Percentiles rank a stretch among this genome's conserved stretches.
These are phyloP conservation scores for Ochropleura plecta DNA, from an alignment of 2,888 invertebrate species.

Conservation along the genomic window DNA sequence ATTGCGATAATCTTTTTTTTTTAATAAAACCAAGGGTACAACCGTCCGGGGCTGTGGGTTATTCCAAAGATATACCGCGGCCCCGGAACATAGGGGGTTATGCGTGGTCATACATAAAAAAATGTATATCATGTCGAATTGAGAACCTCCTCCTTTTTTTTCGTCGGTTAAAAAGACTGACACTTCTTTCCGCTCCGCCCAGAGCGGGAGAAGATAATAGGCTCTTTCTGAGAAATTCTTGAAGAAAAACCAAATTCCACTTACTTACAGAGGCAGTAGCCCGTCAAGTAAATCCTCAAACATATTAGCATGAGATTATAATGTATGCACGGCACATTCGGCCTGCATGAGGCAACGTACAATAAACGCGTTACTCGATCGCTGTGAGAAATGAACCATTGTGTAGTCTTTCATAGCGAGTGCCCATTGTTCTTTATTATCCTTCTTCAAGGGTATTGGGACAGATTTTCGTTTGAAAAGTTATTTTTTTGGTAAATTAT, in stretches of 20 bases:
- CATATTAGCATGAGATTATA: conserved; percentile 42
- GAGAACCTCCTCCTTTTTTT: too few species aligned
- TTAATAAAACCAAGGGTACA: neutral
- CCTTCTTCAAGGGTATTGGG: conserved; percentile 20
- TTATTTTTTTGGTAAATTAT: neutral
- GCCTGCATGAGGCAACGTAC: conserved; percentile 29
- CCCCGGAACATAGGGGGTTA: too few species aligned
- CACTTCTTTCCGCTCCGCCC: too few species aligned
- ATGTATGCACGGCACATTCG: neutral
- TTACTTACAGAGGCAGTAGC: conserved; percentile 3
- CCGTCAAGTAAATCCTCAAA: conserved; percentile 10
- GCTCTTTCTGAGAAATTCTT: too few species aligned
- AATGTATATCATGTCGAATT: too few species aligned
- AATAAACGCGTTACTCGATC: conserved; percentile 37
- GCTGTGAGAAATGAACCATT: conserved; percentile 60
- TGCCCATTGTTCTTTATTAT: conserved; percentile 47
- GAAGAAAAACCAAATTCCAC: too few species aligned
- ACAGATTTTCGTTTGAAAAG: conserved; percentile 3
- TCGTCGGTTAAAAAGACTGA: too few species aligned
- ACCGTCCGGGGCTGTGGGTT: neutral
- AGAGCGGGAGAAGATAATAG: too few species aligned
- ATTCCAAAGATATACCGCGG: too few species aligned
- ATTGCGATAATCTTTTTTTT: neutral
- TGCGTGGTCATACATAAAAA: too few species aligned
- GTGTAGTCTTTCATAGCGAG: conserved; percentile 33